phyloP scores from a whole-genome alignment of 2,888 invertebrate genomes.

The Polyommatus icarus region DNA sequence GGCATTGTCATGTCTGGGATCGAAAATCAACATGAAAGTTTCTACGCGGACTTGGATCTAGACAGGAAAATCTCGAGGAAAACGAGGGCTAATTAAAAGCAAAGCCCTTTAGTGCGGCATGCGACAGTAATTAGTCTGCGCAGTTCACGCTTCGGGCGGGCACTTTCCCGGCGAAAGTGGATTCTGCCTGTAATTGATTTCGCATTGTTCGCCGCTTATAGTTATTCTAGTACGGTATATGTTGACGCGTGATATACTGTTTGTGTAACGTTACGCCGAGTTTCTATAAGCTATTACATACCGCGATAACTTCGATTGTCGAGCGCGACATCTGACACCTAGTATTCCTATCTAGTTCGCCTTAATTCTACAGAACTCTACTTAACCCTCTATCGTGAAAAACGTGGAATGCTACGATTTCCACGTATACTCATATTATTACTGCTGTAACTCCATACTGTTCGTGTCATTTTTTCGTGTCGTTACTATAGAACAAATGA shows the following conservation, averaged over 20 bases:
- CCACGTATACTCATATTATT: too few species aligned
- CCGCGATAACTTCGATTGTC: not conserved
- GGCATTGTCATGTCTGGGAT: not conserved
- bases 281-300: not conserved
- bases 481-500: too few species aligned
- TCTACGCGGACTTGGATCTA: not conserved
- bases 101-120: not conserved
- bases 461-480: too few species aligned
- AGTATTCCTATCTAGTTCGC: not conserved
- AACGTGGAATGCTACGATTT: not conserved
- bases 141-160: not conserved
- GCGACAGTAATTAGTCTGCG: not conserved
- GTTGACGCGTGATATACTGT: not conserved
- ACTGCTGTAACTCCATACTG: too few species aligned
- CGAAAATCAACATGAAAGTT: not conserved
- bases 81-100: not conserved
- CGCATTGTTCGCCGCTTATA: conserved; percentile 10
- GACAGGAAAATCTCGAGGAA: conserved; percentile 3
- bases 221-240: not conserved
- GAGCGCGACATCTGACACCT: not conserved
- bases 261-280: not conserved
- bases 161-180: conserved; percentile 13
- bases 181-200: conserved; percentile 5
- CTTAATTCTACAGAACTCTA: not conserved
- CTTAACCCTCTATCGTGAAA: not conserved